Percentiles rank a stretch among this genome's conserved stretches.
Evolutionary conservation across 2,888 invertebrate genomes (phyloP).

Genomic region (Chloroclysta siterata): DNA sequence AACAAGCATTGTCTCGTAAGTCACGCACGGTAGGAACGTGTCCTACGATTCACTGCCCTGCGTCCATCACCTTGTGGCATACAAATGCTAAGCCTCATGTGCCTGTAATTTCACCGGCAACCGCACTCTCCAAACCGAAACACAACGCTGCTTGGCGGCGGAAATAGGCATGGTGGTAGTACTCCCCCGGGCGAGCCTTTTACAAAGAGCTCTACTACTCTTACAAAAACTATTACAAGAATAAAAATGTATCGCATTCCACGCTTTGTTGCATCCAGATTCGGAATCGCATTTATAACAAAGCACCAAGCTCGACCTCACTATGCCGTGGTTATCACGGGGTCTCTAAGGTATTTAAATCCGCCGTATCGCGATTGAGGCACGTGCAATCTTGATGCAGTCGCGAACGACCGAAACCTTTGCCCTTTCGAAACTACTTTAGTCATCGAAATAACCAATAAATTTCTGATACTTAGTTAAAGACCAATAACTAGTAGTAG

Average conservation of each 20-base stretch:
- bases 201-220: too few species aligned
- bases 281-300: neutral
- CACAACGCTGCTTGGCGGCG: too few species aligned
- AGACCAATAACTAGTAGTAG: too few species aligned
- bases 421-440: constrained; percentile 45
- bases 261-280: neutral
- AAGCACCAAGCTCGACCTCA: constrained; percentile 2
- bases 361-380: constrained; percentile 52
- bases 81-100: too few species aligned
- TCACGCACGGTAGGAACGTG: too few species aligned
- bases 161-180: too few species aligned
- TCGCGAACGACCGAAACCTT: constrained; percentile 50
- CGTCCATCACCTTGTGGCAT: too few species aligned
- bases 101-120: too few species aligned
- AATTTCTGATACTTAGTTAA: neutral
- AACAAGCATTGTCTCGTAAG: too few species aligned
- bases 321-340: constrained; percentile 9
- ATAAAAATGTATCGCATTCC: neutral
- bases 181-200: too few species aligned
- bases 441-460: constrained; percentile 7
- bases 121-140: too few species aligned
- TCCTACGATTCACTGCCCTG: too few species aligned
- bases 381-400: constrained; percentile 57
- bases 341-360: constrained; percentile 53
- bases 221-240: neutral